These are phyloP conservation scores for Aphrophora alni DNA, from an alignment of 2,888 invertebrate species.

Conservation along the genomic window DNA sequence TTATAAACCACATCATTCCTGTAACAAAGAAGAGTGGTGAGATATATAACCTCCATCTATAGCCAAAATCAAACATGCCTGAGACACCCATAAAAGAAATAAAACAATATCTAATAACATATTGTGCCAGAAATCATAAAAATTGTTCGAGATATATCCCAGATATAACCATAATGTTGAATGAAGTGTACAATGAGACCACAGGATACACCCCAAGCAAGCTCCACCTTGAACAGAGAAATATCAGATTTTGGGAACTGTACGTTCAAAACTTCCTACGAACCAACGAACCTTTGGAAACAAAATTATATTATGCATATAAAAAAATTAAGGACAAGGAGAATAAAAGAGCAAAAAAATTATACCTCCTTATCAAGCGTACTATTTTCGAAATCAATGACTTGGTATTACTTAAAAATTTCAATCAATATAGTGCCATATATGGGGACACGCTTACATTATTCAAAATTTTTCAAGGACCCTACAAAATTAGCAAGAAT, in stretches of 20 bases:
- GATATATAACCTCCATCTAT: too few species aligned
- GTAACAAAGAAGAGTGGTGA: too few species aligned
- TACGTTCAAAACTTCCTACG: background rate
- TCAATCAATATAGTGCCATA: background rate
- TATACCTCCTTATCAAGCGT: background rate
- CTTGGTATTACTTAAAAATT: background rate
- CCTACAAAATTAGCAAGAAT: background rate
- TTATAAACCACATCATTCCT: too few species aligned
- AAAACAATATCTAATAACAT: background rate
- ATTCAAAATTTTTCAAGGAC: background rate
- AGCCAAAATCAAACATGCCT: background rate
- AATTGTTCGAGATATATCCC: background rate
- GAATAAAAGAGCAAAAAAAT: background rate
- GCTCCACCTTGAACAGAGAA: background rate
- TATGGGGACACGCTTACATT: background rate
- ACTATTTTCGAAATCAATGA: background rate
- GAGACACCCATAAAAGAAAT: background rate
- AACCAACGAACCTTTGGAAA: background rate
- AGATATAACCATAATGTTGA: background rate
- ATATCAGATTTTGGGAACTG: background rate
- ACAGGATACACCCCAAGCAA: constrained; percentile 16
- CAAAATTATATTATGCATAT: background rate
- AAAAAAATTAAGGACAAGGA: background rate
- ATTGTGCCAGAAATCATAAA: background rate
- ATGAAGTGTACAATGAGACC: background rate